These are phyloP conservation scores for Eidolon helvum DNA, from an alignment of 2,113 vertebrate species.

Conservation along the genomic window DNA sequence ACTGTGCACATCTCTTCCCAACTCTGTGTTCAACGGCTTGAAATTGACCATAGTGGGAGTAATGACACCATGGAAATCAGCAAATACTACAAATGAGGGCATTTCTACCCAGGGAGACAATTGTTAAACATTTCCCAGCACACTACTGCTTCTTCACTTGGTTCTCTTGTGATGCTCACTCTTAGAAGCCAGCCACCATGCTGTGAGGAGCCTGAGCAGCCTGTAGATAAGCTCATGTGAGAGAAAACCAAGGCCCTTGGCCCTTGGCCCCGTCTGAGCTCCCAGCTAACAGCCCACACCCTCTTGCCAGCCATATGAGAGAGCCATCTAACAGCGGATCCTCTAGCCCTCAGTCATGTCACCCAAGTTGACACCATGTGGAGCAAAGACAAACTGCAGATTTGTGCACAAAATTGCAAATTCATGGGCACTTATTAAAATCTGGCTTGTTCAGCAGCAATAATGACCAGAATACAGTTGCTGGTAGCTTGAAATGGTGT, in stretches of 20 bases:
- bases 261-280: neutral
- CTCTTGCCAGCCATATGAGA: neutral
- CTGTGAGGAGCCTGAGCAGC: neutral
- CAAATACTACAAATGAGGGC: neutral
- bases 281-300: neutral
- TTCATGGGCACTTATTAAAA: too few relatives aligned
- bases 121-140: neutral
- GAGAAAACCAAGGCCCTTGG: neutral
- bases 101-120: neutral
- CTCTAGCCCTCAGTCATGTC: neutral
- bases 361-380: neutral
- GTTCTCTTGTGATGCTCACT: neutral
- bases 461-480: neutral
- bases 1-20: too few relatives aligned
- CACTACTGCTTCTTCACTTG: neutral
- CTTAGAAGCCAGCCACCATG: neutral
- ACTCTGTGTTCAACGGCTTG: too few relatives aligned
- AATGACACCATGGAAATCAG: neutral
- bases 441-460: neutral
- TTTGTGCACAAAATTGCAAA: neutral
- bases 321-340: neutral
- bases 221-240: rapidly evolving
- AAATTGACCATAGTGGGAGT: neutral
- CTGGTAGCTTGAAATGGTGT: neutral
- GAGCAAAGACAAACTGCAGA: neutral